These are phyloP conservation scores for Pogonocichla stellata DNA, from an alignment of 2,113 vertebrate genomes.

Conservation along the genomic window DNA sequence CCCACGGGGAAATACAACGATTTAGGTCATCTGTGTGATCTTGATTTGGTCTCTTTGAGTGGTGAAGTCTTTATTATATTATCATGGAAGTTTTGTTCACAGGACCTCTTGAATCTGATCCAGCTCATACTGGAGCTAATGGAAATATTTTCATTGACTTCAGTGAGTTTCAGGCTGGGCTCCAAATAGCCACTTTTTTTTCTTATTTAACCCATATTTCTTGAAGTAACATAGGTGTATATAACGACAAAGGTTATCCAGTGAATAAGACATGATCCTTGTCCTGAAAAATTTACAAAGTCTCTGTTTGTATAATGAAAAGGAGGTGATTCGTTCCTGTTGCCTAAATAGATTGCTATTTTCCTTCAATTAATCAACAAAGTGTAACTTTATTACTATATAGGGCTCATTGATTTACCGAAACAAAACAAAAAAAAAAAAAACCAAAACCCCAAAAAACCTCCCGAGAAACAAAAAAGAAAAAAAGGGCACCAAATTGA, in stretches of 20 bases:
- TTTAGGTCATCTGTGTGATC: not conserved
- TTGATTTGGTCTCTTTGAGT: not conserved
- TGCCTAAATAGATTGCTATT: not conserved
- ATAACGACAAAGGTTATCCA: constrained; percentile 27
- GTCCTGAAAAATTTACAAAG: not conserved
- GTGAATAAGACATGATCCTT: not conserved
- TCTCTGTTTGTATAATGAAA: not conserved
- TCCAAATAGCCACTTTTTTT: not conserved
- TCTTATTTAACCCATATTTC: constrained; percentile 13
- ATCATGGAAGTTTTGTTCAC: constrained; percentile 10
- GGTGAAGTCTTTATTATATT: not conserved
- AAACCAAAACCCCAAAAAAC: not conserved
- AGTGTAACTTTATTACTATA: not conserved
- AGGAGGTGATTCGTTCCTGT: not conserved
- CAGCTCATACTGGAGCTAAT: not conserved
- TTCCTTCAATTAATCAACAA: not conserved
- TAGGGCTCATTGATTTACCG: not conserved
- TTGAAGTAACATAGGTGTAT: constrained; percentile 30
- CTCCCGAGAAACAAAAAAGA: not conserved
- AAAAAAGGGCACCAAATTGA: not conserved
- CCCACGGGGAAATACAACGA: not conserved
- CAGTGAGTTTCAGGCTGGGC: not conserved
- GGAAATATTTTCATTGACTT: constrained; percentile 44
- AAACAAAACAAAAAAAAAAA: not conserved
- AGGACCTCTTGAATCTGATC: constrained; percentile 29